Evolutionary conservation across 2,113 vertebrate genomes (phyloP).

Genomic region (Lepus europaeus): DNA sequence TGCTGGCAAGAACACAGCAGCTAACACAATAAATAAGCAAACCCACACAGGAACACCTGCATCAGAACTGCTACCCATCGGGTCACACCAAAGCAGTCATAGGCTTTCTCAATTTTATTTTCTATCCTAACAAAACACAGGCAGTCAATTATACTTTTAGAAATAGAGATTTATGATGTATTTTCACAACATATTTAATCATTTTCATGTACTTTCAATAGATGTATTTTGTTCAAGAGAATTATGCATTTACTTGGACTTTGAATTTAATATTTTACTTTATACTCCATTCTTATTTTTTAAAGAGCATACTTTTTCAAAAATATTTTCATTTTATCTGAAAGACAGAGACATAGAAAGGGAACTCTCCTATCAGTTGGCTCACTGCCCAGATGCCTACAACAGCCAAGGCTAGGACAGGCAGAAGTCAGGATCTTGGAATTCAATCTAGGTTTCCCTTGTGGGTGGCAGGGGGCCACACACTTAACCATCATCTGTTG

Average conservation of each 20-base stretch:
- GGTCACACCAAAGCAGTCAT: neutral
- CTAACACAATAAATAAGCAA: fast-evolving
- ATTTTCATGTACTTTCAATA: neutral
- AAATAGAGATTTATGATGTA: neutral
- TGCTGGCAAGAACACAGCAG: neutral
- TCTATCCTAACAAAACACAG: neutral
- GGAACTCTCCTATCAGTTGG: no score
- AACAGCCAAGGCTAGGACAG: no score
- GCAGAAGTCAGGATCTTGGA: no score
- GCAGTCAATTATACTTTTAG: neutral
- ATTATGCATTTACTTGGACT: neutral
- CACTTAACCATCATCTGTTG: no score
- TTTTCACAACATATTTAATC: neutral
- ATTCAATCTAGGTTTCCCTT: no score
- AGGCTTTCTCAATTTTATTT: neutral
- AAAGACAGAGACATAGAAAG: no score
- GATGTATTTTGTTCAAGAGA: neutral
- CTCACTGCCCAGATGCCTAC: no score
- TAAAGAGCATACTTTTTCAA: no score
- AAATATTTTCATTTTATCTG: no score
- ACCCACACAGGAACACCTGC: fast-evolving
- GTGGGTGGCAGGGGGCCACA: no score
- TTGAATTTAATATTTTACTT: neutral
- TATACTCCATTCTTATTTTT: neutral
- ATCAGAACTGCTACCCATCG: fast-evolving